Evolutionary conservation across 1,140 invertebrate species (phyloP), one percentile per base, ranked within the genome.

Genomic region (Battus philenor): DNA sequence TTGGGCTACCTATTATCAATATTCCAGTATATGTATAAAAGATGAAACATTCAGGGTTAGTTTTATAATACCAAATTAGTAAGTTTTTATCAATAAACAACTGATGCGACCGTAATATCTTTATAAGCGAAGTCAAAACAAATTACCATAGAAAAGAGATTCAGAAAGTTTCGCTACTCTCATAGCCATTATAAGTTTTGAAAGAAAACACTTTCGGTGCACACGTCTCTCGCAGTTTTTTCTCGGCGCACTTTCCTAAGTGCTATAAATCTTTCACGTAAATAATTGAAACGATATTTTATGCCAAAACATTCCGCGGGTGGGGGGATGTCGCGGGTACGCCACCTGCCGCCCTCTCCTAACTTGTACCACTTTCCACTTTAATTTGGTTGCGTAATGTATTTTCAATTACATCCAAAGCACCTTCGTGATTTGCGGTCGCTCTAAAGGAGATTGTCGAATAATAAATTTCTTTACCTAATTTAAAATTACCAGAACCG

Each of bases 241-340:
- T 80, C 76, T 71, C 70, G 56, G 75, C 77, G 76, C 77, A 82
- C 74, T 85, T 85, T 78, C 80, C 78, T 82, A 85, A 85, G 80
- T 79, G 71, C 75, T 41, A 82, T 85, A 85, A 85, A 85, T 85
- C 81, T 82, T 70, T 80, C 77, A 75, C 69, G 78, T 85, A 85
- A 85, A 85, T 85, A 85, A 85, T 85, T 85, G 81, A 85, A 85
- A 82, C 78, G 77, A 85, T 85, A 85, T 85, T 85, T 85, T 85
- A 82, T 85, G 81, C 81, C 81, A 81, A 84, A 84, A 82, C 81
- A 85, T 81, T 80, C 77, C 73, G 71, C 68, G 81, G 81, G 69
- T 72, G 18, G 61, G 67, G 77, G 77, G 56, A 66, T 71, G 73
- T 71, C 71, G 71, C 69, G 54, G 47, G 59, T 22, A 36, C 30